A percentile compares a stretch with the other conserved stretches of the same genome.
phyloP scores from a whole-genome alignment of 2,113 vertebrate genomes.

The pig (Sus scrofa) region DNA sequence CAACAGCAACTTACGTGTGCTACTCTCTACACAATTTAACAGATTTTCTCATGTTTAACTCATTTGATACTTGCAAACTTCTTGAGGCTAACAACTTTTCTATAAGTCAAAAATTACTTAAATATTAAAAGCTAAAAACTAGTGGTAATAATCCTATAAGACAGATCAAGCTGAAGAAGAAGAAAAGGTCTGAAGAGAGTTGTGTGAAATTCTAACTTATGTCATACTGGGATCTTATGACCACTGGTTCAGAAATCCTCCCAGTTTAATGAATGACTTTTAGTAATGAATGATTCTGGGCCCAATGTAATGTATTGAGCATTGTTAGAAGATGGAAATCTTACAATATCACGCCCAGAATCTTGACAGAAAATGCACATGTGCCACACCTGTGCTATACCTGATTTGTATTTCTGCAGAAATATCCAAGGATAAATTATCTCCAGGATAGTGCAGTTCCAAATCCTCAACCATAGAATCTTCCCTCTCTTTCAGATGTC shows the following conservation, averaged over 20 bases:
- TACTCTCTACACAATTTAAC: not conserved
- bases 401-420: not conserved
- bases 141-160: not conserved
- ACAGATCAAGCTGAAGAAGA: not conserved
- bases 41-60: slow-evolving; percentile 59
- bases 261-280: not conserved
- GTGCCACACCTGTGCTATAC: accelerated
- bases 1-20: not conserved
- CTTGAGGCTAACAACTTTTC: not conserved
- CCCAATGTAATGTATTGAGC: not conserved
- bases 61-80: not conserved
- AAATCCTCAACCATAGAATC: not conserved
- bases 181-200: not conserved
- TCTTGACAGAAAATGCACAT: not conserved
- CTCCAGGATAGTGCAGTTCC: not conserved
- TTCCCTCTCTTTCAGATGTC: not conserved
- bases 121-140: slow-evolving; percentile 17
- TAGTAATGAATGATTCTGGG: not conserved
- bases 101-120: not conserved
- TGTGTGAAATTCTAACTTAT: not conserved
- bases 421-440: not conserved
- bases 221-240: not conserved
- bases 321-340: not conserved
- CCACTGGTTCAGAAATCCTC: not conserved
- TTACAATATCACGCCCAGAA: not conserved